These are phyloP conservation scores for Acanthornis magna DNA, from an alignment of 2,797 vertebrate genomes.

Conservation along the genomic window DNA sequence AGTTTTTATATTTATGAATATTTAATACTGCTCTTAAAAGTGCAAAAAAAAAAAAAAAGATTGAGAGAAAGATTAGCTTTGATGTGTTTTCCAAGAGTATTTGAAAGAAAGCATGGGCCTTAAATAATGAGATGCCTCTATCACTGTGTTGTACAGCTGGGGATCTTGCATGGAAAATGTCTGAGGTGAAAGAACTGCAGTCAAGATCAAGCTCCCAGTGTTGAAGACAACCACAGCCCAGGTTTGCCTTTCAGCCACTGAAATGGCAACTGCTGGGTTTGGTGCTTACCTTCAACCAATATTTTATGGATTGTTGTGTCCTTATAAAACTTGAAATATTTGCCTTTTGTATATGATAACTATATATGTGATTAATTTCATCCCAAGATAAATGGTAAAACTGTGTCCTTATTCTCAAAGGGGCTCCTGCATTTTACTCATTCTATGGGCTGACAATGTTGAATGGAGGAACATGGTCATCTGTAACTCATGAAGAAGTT, in stretches of 20 bases:
- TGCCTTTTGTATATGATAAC: conserved; percentile 24
- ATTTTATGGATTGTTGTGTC: neutral
- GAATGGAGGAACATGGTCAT: neutral
- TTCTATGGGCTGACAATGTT: neutral
- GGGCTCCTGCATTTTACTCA: neutral
- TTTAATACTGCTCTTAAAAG: conserved; percentile 64
- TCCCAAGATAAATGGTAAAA: neutral
- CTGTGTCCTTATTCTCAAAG: neutral
- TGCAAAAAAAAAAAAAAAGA: conserved; percentile 49
- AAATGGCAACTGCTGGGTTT: conserved; percentile 40
- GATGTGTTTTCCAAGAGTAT: neutral
- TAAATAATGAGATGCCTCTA: conserved; percentile 49
- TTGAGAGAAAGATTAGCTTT: neutral
- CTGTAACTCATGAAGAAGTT: neutral
- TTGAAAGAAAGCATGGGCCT: conserved; percentile 27
- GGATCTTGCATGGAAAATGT: neutral
- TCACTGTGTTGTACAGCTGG: conserved; percentile 39
- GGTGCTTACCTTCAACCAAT: conserved; percentile 55
- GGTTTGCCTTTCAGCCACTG: neutral
- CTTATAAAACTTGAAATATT: conserved; percentile 57
- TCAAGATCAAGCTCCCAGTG: neutral
- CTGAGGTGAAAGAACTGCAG: neutral
- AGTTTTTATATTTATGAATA: conserved; percentile 60
- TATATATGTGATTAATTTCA: neutral
- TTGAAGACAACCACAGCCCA: conserved; percentile 37